These are phyloP conservation scores for Lomographa bimaculata DNA, from an alignment of 2,888 invertebrate genomes.

Conservation along the genomic window DNA sequence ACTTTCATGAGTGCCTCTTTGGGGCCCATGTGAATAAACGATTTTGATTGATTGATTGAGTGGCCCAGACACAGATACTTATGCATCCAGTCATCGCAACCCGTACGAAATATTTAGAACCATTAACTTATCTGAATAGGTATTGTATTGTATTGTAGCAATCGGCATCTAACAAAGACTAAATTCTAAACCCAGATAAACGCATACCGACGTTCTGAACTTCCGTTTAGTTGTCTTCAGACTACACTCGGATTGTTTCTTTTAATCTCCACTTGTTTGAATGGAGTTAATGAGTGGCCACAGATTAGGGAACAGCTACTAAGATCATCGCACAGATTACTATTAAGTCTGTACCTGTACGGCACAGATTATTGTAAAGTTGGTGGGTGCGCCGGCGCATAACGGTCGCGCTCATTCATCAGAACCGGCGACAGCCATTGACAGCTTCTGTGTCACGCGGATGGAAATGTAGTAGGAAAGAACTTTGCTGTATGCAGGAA, in stretches of 20 bases:
- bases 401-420: constrained; percentile 78
- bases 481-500: constrained; percentile 11
- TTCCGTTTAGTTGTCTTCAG: constrained; percentile 66
- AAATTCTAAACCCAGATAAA: constrained; percentile 26
- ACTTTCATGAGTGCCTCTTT: too few species aligned
- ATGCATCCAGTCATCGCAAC: too few species aligned
- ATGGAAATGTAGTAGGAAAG: constrained; percentile 31
- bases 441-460: constrained; percentile 69
- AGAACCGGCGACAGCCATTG: constrained; percentile 78
- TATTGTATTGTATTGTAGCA: too few species aligned
- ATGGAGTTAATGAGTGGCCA: constrained; percentile 68
- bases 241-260: constrained; percentile 69
- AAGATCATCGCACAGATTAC: constrained; percentile 14
- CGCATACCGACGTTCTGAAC: constrained; percentile 48
- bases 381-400: constrained; percentile 46
- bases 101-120: too few species aligned
- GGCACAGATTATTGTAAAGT: constrained; percentile 3
- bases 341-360: constrained; percentile 3
- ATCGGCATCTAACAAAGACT: constrained; percentile 1
- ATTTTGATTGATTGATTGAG: too few species aligned
- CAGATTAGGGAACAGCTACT: constrained; percentile 9
- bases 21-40: too few species aligned
- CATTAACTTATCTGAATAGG: too few species aligned
- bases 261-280: constrained; percentile 66
- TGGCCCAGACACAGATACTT: too few species aligned